Base-by-base conservation (phyloP, 2,113 vertebrate species). In the Thymallus thymallus region DNA sequence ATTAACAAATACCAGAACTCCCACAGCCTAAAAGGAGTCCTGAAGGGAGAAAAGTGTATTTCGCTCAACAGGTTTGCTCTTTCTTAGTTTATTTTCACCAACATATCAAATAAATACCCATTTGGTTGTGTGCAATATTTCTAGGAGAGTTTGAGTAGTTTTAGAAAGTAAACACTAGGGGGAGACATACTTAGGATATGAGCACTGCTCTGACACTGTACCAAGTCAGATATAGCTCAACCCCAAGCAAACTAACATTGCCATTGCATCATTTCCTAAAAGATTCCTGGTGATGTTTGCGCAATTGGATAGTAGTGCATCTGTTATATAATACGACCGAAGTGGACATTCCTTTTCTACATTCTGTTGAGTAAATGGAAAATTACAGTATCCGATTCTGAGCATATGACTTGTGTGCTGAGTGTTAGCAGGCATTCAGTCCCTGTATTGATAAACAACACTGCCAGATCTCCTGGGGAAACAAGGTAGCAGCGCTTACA, bases 211-310 rank as follows among this genome's bases (percentile, higher is more conserved):
- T 41, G 35, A 41, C 6, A 41, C 35, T 35, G 7, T 35, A 41
- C 35, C 35, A 7, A 41, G 35, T 2, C 35, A 41, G 35, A 9
- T 35, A 7, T 35, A 35, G 9, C 35, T 41, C 6, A 3, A 1
- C 6, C 4, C 20, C 71, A 82, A 76, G 79, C 22, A 66, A 2
- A 41, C 2, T 20, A 4, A 6, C 41, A 14, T 32, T 72, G 73
- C 14, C 69, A 76, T 90, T 90, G 86, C 87, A 73, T 90, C 86
- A 89, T 83, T 85, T 81, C 46, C 18, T 55, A 10, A 2, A 2
- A 0, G 68, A 77, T 80, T 68, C 73, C 75, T 70, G 35, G 1
- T 85, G 77, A 85, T 69, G 78, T 82, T 13, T 66, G 35, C 26
- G 18, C 22, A 71, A 71, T 56, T 0, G 18, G 9, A 1, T 68